These are phyloP conservation scores for Cantharis rustica DNA, from an alignment of 2,888 invertebrate species.

Conservation along the genomic window DNA sequence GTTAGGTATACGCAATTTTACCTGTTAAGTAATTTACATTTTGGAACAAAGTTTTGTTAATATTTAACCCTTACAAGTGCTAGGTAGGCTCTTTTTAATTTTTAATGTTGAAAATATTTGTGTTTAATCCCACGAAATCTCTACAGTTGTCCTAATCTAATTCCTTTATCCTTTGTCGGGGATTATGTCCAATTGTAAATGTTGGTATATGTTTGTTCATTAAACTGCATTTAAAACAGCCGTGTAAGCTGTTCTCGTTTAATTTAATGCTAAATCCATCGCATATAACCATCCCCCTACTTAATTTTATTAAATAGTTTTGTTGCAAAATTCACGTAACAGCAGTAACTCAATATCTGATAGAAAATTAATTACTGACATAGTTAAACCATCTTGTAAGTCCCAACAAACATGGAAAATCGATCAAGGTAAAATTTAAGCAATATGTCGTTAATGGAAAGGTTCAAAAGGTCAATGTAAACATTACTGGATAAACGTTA, in stretches of 20 bases:
- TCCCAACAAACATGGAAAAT: constrained; percentile 4
- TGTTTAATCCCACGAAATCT: background rate
- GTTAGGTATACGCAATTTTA: background rate
- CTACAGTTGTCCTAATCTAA: background rate
- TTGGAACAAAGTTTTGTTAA: background rate
- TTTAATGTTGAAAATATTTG: background rate
- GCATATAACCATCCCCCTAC: background rate
- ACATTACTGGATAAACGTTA: constrained; percentile 2
- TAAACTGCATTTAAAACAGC: background rate
- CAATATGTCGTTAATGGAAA: constrained; percentile 8
- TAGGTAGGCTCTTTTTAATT: background rate
- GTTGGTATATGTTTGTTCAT: background rate
- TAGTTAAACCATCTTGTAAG: background rate
- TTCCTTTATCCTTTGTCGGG: background rate
- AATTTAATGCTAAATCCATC: background rate
- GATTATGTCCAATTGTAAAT: background rate
- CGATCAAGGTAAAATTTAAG: constrained; percentile 4
- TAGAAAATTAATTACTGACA: background rate
- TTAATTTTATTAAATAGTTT: background rate
- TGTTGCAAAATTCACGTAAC: background rate
- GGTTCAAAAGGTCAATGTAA: constrained; percentile 10
- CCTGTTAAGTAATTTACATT: background rate
- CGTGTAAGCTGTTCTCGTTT: background rate
- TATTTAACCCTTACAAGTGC: background rate
- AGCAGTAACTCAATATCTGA: background rate